A percentile compares a stretch with the other conserved stretches of the same genome.
Evolutionary conservation across 1,140 invertebrate genomes (phyloP).

Genomic region (Diachasmimorpha longicaudata): DNA sequence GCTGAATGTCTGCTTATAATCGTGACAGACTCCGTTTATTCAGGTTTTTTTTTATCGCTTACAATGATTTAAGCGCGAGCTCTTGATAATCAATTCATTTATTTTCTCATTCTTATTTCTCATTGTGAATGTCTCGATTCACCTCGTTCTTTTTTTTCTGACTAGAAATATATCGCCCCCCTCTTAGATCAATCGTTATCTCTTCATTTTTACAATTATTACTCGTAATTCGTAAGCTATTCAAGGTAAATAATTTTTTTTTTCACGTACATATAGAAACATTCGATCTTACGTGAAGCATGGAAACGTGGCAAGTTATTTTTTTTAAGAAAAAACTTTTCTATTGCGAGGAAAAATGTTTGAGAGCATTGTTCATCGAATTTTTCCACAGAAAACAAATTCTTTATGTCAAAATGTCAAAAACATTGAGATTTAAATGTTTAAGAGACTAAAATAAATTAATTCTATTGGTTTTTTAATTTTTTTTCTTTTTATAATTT

Average conservation of each 20-base stretch:
- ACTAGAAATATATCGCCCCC: slow-evolving; percentile 34
- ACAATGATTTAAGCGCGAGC: not conserved
- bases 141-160: slow-evolving; percentile 14
- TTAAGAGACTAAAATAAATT: too few species aligned
- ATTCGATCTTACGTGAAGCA: slow-evolving; percentile 46
- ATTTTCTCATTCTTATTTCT: not conserved
- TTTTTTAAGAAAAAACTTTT: not conserved
- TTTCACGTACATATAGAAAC: slow-evolving; percentile 50
- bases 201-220: slow-evolving; percentile 26
- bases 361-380: too few species aligned
- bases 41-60: not conserved
- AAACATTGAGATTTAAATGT: too few species aligned
- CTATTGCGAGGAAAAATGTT: not conserved
- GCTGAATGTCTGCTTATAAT: not conserved
- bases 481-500: too few species aligned
- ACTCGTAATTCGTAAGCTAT: slow-evolving; percentile 41
- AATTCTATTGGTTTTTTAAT: too few species aligned
- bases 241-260: slow-evolving; percentile 35
- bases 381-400: too few species aligned
- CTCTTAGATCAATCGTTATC: not conserved
- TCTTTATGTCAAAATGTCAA: too few species aligned
- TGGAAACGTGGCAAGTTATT: slow-evolving; percentile 29
- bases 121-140: not conserved
- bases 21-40: not conserved
- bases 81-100: not conserved